Base-by-base conservation (phyloP, 2,888 invertebrate species). In the Eudasyphora cyanicolor region DNA sequence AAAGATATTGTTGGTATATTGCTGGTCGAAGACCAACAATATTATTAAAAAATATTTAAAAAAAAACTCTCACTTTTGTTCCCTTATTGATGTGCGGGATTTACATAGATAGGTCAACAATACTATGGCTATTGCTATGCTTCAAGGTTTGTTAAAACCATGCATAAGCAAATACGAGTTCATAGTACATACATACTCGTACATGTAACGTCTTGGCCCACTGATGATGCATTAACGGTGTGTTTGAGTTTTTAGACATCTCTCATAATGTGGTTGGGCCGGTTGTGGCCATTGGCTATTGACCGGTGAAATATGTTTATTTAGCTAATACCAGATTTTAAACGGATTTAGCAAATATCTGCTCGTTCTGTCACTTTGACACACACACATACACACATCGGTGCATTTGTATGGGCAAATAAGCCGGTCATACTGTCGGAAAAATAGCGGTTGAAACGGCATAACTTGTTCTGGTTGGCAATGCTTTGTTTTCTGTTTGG, bases 391-490 rank as follows among this genome's bases (percentile, higher is more conserved):
- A 21, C 35, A 35, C 4, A 60, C 38, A 21, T 62, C 8, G 8
- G 32, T 10, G 10, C 62, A 35, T 60, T 21, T 60, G 14, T 60
- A 32, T n/a, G 24, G 21, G 12, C 32, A 42, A 67, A 42, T 57
- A 69, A 73, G 73, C 73, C 73, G 73, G 73, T 73, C 24, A 38
- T 42, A 35, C 57, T 54, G 42, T 57, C 42, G 60, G 75, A 70
- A 76, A n/a, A 54, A 73, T 81, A 81, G 78, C 78, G 76, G 78
- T 75, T 73, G 42, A 42, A 81, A 84, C 80, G 78, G 83, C 80
- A 84, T 71, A 81, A 81, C 83, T 84, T 78, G 83, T 84, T 84
- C 69, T 69, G n/a, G 21, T 62, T 49, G 51, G 42, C 12, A 14
- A n/a, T 62, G 62, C 70, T 45, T 10, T 38, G 21, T 35, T 57